Base-by-base conservation (phyloP, 2,888 invertebrate species). In the Cepaea hortensis region DNA sequence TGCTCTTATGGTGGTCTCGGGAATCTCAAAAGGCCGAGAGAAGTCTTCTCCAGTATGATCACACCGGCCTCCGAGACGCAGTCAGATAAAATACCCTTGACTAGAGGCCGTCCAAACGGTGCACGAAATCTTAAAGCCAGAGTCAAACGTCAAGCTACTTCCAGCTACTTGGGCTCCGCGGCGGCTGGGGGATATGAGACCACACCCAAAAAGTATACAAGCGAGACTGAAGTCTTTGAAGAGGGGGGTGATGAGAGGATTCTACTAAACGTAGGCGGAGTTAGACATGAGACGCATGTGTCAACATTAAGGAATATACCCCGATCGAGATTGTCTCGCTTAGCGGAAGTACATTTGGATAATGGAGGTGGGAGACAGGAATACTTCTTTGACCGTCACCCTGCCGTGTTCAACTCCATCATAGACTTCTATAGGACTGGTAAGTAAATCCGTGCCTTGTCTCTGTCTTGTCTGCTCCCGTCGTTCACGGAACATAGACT, bases 341-440 rank as follows among this genome's bases (percentile, higher is more conserved):
- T 94, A 79, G 93, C 94, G 23, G 92, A 92, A 81, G 86, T 90
- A 61, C 93, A 93, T 87, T 85, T 90, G 81, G 88, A 90, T 65
- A 90, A 91, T 46, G 88, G 88, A 20, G 76, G 87, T 15, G 90
- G 89, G 61, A 90, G 89, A 70, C 90, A 91, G 68, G 94, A 93
- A 81, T 94, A 93, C 87, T 94, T 94, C 91, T 94, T 94, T 87
- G 93, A 94, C 90, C 88, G 94, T 13, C 94, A 94, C 85, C 94
- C 94, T 7, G 92, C 93, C 20, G 94, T 93, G 48, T 94, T 94
- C 87, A 93, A 92, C 88, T 91, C 93, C n/a, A 92, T 94, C 75
- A 94, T 94, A 82, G 94, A 94, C 89, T 94, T 92, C 90, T 94
- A 94, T 89, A 87, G 94, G 84, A 94, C 93, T 88, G 93, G 93